These are phyloP conservation scores for Acrobasis consociella DNA, from an alignment of 2,888 invertebrate genomes.

Conservation along the genomic window DNA sequence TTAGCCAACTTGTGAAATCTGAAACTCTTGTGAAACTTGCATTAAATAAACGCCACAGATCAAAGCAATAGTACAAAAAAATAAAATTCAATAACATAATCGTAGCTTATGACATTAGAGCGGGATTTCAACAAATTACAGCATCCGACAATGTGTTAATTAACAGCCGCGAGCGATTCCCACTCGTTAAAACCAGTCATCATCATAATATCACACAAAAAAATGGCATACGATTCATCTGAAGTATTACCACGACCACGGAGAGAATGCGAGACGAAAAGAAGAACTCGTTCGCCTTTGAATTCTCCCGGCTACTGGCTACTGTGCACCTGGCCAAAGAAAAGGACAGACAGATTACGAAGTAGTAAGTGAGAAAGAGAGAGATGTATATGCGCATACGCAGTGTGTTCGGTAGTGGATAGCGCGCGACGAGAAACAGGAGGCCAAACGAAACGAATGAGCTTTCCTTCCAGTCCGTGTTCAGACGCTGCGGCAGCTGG, in stretches of 20 bases:
- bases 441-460: slow-evolving; percentile 56
- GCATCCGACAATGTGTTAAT: slow-evolving; percentile 62
- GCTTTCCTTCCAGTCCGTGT: slow-evolving; percentile 72
- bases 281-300: slow-evolving; percentile 75
- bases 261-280: slow-evolving; percentile 68
- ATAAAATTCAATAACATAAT: slow-evolving; percentile 9
- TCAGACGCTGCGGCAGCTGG: slow-evolving; percentile 72
- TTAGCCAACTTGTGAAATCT: slow-evolving; percentile 5
- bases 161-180: slow-evolving; percentile 62
- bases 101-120: slow-evolving; percentile 26
- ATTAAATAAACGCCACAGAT: neutral
- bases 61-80: neutral
- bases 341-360: slow-evolving; percentile 38
- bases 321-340: slow-evolving; percentile 65
- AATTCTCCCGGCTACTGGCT: slow-evolving; percentile 66
- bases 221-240: slow-evolving; percentile 66
- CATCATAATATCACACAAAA: slow-evolving; percentile 63
- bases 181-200: slow-evolving; percentile 66
- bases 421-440: slow-evolving; percentile 60
- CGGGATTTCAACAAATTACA: slow-evolving; percentile 43
- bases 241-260: slow-evolving; percentile 55
- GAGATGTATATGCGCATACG: slow-evolving; percentile 61
- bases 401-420: slow-evolving; percentile 65
- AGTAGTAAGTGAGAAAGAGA: slow-evolving; percentile 46
- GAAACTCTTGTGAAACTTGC: neutral